A percentile compares a stretch with the other conserved stretches of the same genome.
Conservation (phyloP, 2,888 invertebrate genomes). For the Mesopsocus fuscifrons region DNA sequence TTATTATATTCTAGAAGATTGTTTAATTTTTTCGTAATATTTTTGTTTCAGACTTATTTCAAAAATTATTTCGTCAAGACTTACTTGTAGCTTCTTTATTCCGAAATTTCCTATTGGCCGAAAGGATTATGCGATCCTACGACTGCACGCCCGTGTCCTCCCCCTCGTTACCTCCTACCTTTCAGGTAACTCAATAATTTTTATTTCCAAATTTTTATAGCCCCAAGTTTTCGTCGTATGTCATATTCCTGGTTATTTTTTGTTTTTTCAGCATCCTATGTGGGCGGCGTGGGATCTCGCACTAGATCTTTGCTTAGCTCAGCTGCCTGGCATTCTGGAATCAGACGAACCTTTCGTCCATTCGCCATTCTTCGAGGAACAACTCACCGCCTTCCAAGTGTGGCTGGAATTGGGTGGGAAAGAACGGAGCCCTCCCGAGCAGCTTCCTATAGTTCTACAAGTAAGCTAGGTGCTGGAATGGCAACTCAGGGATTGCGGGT, state of each 20-base stretch:
- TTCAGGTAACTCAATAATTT: slow-evolving; percentile 32
- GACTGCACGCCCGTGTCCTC: slow-evolving; percentile 93
- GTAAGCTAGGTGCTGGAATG: too few species aligned
- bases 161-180: slow-evolving; percentile 81
- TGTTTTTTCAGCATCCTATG: slow-evolving; percentile 49
- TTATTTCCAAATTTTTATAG: not conserved
- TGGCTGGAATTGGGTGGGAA: slow-evolving; percentile 73
- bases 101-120: slow-evolving; percentile 90
- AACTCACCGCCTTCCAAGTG: slow-evolving; percentile 92
- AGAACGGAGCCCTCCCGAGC: slow-evolving; percentile 73
- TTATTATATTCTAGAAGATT: too few species aligned
- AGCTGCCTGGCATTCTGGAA: slow-evolving; percentile 59
- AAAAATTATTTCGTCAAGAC: slow-evolving; percentile 92
- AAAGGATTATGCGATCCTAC: slow-evolving; percentile 86
- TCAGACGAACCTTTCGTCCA: slow-evolving; percentile 42
- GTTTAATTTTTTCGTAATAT: slow-evolving; percentile 9
- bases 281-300: slow-evolving; percentile 98
- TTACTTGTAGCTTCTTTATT: slow-evolving; percentile 94
- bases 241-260: too few species aligned
- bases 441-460: slow-evolving; percentile 93
- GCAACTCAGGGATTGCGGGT: too few species aligned
- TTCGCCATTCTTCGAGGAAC: slow-evolving; percentile 92
- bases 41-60: slow-evolving; percentile 57
- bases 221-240: not conserved
- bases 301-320: slow-evolving; percentile 81